These are phyloP conservation scores for Morinoia aosen DNA, from an alignment of 2,888 invertebrate genomes.

Conservation along the genomic window DNA sequence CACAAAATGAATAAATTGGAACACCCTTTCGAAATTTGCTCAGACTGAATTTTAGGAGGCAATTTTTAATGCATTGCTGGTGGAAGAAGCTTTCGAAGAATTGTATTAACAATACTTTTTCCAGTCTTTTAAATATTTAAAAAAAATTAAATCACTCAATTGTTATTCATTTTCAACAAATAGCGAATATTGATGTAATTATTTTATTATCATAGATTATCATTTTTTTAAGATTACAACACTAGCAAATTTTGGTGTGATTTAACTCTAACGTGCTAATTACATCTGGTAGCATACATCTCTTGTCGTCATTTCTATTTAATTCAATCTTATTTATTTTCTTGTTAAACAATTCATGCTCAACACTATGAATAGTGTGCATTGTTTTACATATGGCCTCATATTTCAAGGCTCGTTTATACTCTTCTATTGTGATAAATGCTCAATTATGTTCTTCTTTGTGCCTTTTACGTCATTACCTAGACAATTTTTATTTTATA, in stretches of 20 bases:
- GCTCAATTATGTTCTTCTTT: no score
- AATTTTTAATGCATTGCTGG: no score
- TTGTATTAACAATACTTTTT: no score
- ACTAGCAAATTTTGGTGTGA: no score
- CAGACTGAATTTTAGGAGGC: background rate
- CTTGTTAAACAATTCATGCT: background rate
- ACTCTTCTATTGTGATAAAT: background rate
- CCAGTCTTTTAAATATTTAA: no score
- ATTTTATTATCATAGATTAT: no score
- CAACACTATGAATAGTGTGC: background rate
- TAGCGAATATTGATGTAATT: background rate
- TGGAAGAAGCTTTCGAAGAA: no score
- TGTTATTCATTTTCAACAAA: background rate
- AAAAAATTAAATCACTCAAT: background rate
- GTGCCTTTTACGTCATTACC: no score
- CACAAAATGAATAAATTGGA: background rate
- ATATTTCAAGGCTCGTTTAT: background rate
- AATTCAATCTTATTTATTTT: background rate
- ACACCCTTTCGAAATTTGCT: background rate
- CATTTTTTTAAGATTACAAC: no score
- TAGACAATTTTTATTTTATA: no score
- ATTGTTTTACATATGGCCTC: background rate
- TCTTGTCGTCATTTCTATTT: background rate
- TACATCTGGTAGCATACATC: background rate
- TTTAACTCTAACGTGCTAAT: no score